Conservation (phyloP, 1,140 invertebrate genomes). For the Heliconius congener region DNA sequence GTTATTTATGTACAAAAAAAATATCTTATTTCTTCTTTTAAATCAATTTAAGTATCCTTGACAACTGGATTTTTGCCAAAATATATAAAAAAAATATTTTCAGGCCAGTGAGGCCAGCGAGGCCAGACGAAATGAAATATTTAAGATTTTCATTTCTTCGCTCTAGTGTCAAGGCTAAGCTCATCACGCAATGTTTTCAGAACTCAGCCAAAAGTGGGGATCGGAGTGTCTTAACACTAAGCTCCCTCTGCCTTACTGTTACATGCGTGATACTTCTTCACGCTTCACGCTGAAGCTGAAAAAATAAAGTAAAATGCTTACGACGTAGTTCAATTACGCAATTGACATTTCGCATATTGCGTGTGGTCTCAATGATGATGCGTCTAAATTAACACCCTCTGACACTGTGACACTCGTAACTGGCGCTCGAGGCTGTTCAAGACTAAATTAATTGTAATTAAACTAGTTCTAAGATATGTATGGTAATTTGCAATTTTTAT, state of each 20-base stretch:
- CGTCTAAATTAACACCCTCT: slow-evolving; percentile 36
- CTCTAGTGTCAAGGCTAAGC: too few relatives aligned
- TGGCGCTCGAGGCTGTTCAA: slow-evolving; percentile 35
- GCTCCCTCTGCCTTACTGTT: too few relatives aligned
- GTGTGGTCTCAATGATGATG: slow-evolving; percentile 42
- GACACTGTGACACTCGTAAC: slow-evolving; percentile 32
- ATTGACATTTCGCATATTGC: slow-evolving; percentile 41
- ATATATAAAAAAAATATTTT: background rate
- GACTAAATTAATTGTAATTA: slow-evolving; percentile 33
- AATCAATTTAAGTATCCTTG: background rate
- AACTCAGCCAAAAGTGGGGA: too few relatives aligned
- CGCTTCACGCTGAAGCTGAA: too few relatives aligned
- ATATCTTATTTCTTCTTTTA: background rate
- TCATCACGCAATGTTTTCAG: too few relatives aligned
- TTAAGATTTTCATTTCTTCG: too few relatives aligned
- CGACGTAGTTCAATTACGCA: slow-evolving; percentile 39
- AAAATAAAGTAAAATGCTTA: background rate
- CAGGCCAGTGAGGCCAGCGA: too few relatives aligned
- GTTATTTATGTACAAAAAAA: background rate
- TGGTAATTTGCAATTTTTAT: background rate
- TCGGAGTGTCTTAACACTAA: too few relatives aligned
- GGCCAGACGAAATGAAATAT: too few relatives aligned
- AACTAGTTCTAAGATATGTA: slow-evolving; percentile 10
- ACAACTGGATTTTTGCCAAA: background rate
- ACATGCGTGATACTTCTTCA: too few relatives aligned